Base-by-base conservation (phyloP, 1,140 invertebrate species). In the Zaprionus davidi region DNA sequence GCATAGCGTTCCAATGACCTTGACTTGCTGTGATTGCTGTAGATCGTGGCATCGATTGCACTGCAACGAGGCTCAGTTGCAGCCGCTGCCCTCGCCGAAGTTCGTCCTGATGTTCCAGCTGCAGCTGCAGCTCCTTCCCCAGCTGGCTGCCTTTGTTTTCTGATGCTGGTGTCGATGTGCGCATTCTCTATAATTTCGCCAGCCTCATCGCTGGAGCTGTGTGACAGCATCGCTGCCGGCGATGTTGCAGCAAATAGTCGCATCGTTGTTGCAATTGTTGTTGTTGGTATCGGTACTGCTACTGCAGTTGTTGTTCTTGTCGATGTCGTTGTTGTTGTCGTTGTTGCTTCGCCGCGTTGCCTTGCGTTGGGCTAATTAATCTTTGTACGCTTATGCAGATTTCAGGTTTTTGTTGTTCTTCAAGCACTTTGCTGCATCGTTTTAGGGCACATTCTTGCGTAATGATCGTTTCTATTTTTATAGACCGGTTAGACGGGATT, bases 391-490 rank as follows among this genome's bases (percentile, higher is more conserved):
- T 67, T 90, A 90, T 90, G 85, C 85, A 85, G 85, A 90, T 90
- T 90, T 90, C 85, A 82, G 81, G 85, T 90, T 86, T 79, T 76
- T 24, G 26, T 59, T 69, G 31, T 38, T 73, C 60, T 67, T 78
- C 81, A 80, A 65, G 73, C 81, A 80, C 79, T 90, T 82, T 58
- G 75, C 56, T 82, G 82, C 85, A 90, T 85, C 85, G 85, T 90
- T 90, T 90, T 90, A 90, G 85, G 85, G 85, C 85, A 90, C 86
- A 90, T 90, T 90, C 85, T 90, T 90, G 86, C 85, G 79, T 90
- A 90, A 90, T 90, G 82, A 90, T 80, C 72, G 82, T 55, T 71
- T 90, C 78, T 85, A 90, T 90, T 85, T 90, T 74, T 90, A 76
- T 68, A 75, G 78, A 90, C 85, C 85, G 81, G 85, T 90, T 82